Conservation (phyloP, 64 coral and sea anemone genomes). For the Dendronephthya gigantea region DNA sequence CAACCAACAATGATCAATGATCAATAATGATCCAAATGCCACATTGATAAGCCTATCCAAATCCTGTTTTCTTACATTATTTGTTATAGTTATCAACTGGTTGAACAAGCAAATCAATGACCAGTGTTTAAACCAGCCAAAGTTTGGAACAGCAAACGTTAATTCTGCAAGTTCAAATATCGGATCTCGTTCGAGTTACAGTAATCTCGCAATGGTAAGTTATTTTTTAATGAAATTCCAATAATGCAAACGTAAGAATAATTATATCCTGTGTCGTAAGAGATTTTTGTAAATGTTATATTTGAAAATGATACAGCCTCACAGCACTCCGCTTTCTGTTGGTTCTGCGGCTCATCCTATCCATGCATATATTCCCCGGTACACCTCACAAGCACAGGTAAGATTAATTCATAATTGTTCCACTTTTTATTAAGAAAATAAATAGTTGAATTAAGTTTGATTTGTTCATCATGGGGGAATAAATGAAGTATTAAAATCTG, state of each 20-base stretch:
- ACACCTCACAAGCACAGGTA: not conserved
- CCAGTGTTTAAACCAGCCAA: not conserved
- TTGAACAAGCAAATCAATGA: constrained; percentile 70
- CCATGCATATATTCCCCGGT: not conserved
- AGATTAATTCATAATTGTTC: not conserved
- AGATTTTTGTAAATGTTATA: too few species aligned
- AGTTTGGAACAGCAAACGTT: not conserved
- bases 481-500: too few species aligned
- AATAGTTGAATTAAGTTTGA: too few species aligned
- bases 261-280: too few species aligned
- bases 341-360: not conserved
- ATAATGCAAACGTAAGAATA: too few species aligned
- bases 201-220: not conserved
- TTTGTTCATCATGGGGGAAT: too few species aligned
- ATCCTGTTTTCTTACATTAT: not conserved
- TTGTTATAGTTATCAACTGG: constrained; percentile 55
- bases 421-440: too few species aligned
- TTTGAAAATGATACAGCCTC: not conserved
- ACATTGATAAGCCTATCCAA: too few species aligned
- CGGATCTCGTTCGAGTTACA: not conserved
- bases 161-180: not conserved
- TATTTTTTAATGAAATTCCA: too few species aligned
- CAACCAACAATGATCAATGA: too few species aligned
- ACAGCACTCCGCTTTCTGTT: not conserved
- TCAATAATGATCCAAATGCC: too few species aligned